Evolutionary conservation across 2,113 vertebrate genomes (phyloP).

Genomic region (Falco punctatus): DNA sequence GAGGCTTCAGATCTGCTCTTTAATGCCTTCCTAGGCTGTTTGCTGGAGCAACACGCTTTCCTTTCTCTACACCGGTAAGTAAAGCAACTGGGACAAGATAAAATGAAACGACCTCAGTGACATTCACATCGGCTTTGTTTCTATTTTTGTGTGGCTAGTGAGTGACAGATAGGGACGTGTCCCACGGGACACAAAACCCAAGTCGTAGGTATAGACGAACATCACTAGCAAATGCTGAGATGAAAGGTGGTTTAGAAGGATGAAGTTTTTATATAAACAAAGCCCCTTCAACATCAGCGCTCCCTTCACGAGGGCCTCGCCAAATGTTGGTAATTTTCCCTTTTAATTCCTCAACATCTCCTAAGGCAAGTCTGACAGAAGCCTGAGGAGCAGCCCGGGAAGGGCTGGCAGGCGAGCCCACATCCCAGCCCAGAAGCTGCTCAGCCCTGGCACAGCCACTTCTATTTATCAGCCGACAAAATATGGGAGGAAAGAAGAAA

Average conservation of each 20-base stretch:
- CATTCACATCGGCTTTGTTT: neutral
- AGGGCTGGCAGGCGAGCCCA: neutral
- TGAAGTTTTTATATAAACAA: neutral
- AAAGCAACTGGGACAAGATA: neutral
- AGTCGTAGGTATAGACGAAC: neutral
- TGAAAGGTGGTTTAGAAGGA: neutral
- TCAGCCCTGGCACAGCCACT: neutral
- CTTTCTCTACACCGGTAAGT: rapidly evolving
- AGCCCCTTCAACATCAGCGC: neutral
- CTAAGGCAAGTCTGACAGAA: neutral
- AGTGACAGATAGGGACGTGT: neutral
- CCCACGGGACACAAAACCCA: neutral
- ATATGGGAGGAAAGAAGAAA: neutral
- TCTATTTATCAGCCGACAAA: neutral
- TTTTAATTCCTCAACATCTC: neutral
- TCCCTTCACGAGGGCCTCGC: neutral
- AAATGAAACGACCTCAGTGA: neutral
- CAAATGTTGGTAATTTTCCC: neutral
- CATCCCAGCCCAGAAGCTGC: rapidly evolving
- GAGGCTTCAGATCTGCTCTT: neutral
- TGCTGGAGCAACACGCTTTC: neutral
- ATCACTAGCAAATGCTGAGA: neutral
- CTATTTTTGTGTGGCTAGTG: neutral
- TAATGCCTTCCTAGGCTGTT: neutral
- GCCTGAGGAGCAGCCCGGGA: neutral